Conservation (phyloP, 1,140 invertebrate species). For the Maniola jurtina region DNA sequence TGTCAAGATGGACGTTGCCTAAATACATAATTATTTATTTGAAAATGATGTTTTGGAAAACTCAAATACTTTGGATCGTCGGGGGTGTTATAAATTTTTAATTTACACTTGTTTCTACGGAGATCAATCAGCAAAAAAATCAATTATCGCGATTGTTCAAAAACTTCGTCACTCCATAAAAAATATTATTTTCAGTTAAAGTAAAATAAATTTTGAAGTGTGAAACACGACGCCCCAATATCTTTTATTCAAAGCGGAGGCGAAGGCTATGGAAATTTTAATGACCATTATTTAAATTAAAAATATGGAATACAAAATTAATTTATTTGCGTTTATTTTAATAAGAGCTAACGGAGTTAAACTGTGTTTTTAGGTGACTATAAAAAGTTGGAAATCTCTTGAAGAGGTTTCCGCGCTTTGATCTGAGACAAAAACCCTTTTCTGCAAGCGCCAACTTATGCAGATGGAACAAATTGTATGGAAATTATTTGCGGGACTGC, state of each 20-base stretch:
- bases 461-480: too few species aligned
- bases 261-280: conserved; percentile 25
- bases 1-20: too few species aligned
- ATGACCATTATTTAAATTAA: conserved; percentile 26
- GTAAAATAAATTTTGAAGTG: background rate
- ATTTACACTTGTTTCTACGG: too few species aligned
- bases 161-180: too few species aligned
- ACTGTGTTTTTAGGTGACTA: background rate
- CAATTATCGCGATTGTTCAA: too few species aligned
- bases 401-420: background rate
- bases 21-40: too few species aligned
- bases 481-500: too few species aligned
- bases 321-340: conserved; percentile 24
- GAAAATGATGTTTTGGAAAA: too few species aligned
- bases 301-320: conserved; percentile 22
- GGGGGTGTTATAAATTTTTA: too few species aligned
- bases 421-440: background rate
- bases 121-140: too few species aligned
- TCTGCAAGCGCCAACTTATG: too few species aligned
- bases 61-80: too few species aligned
- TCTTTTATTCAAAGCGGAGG: conserved; percentile 29
- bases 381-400: background rate
- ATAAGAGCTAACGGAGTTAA: conserved; percentile 15
- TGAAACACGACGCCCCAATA: conserved; percentile 2
- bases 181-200: background rate